These are phyloP conservation scores for Lomographa bimaculata DNA, from an alignment of 2,888 invertebrate genomes.

Conservation along the genomic window DNA sequence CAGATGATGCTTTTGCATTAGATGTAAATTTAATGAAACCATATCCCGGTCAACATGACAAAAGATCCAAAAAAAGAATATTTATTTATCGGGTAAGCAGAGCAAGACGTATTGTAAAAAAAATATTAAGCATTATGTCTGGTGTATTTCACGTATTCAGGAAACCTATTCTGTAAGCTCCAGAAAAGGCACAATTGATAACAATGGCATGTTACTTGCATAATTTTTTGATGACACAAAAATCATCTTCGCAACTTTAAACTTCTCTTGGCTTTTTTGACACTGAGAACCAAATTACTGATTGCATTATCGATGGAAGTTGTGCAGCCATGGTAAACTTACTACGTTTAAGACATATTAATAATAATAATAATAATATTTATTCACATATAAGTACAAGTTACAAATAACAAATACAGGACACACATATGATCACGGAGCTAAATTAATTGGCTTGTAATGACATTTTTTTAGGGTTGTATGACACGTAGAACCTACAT, in stretches of 20 bases:
- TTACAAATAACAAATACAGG: too few relatives aligned
- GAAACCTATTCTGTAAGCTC: slow-evolving; percentile 24
- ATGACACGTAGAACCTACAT: too few relatives aligned
- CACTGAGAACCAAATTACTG: slow-evolving; percentile 32
- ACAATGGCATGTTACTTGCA: slow-evolving; percentile 30
- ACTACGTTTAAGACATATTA: slow-evolving; percentile 23
- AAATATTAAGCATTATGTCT: slow-evolving; percentile 22
- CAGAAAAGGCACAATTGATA: slow-evolving; percentile 26
- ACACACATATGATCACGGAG: too few relatives aligned
- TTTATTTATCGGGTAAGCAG: slow-evolving; percentile 25
- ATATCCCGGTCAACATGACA: slow-evolving; percentile 27
- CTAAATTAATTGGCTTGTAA: too few relatives aligned
- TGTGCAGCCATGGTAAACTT: slow-evolving; percentile 25
- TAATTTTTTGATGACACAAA: slow-evolving; percentile 30
- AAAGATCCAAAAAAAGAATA: slow-evolving; percentile 24
- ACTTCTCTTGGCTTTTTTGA: slow-evolving; percentile 31
- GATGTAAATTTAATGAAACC: slow-evolving; percentile 30
- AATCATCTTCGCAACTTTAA: slow-evolving; percentile 30
- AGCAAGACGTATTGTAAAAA: slow-evolving; percentile 25
- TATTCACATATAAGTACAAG: too few relatives aligned
- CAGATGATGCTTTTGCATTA: slow-evolving; percentile 32
- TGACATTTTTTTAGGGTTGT: too few relatives aligned
- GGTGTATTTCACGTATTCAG: slow-evolving; percentile 11
- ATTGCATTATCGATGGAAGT: slow-evolving; percentile 30
- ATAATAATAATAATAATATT: too few relatives aligned